phyloP scores from a whole-genome alignment of 2,888 invertebrate species.

The Myopa tessellatipennis region DNA sequence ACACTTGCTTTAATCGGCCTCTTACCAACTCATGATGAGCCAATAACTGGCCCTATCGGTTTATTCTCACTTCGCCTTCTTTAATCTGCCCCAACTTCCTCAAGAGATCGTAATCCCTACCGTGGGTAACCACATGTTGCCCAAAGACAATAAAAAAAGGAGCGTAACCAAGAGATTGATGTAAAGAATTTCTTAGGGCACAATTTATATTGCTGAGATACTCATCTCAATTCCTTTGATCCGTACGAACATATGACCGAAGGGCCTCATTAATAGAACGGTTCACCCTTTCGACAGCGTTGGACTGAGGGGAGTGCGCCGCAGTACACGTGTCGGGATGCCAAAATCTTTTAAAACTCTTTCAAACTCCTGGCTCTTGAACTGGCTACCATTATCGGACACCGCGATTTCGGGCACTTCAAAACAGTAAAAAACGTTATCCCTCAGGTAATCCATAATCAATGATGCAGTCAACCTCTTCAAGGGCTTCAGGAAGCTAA shows the following conservation, averaged over 20 bases:
- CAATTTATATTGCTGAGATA: constrained; percentile 32
- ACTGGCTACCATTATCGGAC: no score
- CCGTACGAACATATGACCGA: constrained; percentile 27
- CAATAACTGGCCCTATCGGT: not conserved
- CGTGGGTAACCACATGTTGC: constrained; percentile 37
- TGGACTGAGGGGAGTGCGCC: constrained; percentile 36
- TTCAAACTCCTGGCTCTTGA: not conserved
- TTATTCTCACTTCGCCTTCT: not conserved
- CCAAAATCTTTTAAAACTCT: not conserved
- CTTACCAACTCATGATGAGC: constrained; percentile 9
- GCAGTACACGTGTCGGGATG: constrained; percentile 27
- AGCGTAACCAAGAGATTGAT: constrained; percentile 30
- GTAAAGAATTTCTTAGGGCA: constrained; percentile 29
- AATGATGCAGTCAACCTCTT: no score
- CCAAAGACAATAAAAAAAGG: constrained; percentile 39
- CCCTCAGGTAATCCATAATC: no score
- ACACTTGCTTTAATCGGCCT: constrained; percentile 11
- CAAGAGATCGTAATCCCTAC: constrained; percentile 19
- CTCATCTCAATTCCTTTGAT: constrained; percentile 41
- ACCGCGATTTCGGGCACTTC: no score
- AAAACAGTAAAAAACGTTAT: no score
- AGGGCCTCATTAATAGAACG: constrained; percentile 37
- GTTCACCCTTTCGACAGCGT: constrained; percentile 41
- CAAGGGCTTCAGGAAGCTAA: no score
- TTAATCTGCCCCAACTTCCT: not conserved